These are phyloP conservation scores for Heliothis peltigera DNA, from an alignment of 2,888 invertebrate genomes.

Conservation along the genomic window DNA sequence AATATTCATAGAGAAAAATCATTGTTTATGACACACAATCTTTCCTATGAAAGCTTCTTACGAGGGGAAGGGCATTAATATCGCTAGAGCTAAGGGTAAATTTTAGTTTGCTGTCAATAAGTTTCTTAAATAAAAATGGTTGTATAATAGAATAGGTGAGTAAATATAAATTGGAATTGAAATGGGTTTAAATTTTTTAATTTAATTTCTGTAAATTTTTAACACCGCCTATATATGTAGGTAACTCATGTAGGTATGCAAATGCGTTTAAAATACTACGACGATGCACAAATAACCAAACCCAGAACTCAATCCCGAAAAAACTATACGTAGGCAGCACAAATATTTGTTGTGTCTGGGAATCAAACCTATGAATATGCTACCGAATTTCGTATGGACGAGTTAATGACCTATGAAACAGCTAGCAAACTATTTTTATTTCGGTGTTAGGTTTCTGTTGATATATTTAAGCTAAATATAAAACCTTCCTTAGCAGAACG, in stretches of 20 bases:
- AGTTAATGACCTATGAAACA: background rate
- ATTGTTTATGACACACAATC: conserved; percentile 85
- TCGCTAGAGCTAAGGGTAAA: conserved; percentile 82
- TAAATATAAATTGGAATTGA: too few relatives aligned
- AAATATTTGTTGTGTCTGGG: background rate
- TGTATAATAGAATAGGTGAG: background rate
- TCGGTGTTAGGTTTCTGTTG: too few relatives aligned
- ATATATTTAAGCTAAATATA: too few relatives aligned
- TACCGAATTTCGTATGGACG: too few relatives aligned
- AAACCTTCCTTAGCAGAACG: too few relatives aligned
- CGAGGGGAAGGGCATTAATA: conserved; percentile 76
- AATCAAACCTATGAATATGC: too few relatives aligned
- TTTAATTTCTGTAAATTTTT: background rate
- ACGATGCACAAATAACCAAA: background rate
- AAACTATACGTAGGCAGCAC: background rate
- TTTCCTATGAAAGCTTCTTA: conserved; percentile 82
- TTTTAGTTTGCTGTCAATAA: conserved; percentile 58
- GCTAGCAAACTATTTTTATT: background rate
- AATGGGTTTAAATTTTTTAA: too few relatives aligned
- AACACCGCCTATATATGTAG: background rate
- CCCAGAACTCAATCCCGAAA: background rate
- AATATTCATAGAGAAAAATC: conserved; percentile 86
- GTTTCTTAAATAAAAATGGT: background rate
- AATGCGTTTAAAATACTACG: background rate
- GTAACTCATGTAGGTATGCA: background rate